Evolutionary conservation across 2,113 vertebrate species (phyloP).

Genomic region (Neopipo cinnamomea): DNA sequence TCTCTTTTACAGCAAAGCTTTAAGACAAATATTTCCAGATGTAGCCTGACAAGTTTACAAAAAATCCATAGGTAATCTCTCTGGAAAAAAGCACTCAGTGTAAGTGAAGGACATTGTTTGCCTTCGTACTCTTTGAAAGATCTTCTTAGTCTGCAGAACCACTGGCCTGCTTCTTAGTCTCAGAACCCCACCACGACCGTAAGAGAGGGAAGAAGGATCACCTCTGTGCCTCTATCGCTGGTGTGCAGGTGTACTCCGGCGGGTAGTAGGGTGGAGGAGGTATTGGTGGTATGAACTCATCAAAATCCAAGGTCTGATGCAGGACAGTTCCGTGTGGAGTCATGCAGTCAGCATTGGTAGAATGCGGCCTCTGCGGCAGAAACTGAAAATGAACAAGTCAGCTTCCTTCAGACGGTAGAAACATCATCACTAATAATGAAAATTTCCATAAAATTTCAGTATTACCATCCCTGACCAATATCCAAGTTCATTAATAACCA

Average conservation of each 20-base stretch:
- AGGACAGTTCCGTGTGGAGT: constrained; percentile 89
- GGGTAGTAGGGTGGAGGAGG: constrained; percentile 97
- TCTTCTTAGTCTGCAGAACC: not conserved
- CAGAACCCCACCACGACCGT: not conserved
- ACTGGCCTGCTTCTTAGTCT: not conserved
- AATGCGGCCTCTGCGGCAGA: constrained; percentile 87
- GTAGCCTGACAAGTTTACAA: not conserved
- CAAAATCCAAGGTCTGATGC: constrained; percentile 94
- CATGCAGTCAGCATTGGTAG: constrained; percentile 86
- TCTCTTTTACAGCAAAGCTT: not conserved
- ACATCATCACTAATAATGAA: not conserved
- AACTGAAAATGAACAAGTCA: constrained; percentile 80
- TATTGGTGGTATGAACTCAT: constrained; percentile 95
- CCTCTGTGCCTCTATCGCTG: constrained; percentile 87
- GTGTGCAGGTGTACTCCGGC: constrained; percentile 93
- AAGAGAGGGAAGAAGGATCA: not conserved
- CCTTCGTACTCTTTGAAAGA: not conserved
- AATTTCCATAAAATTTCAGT: not conserved
- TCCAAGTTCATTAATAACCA: not conserved
- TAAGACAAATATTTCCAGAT: not conserved
- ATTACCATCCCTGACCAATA: not conserved
- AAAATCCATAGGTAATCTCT: not conserved
- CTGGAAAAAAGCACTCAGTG: not conserved
- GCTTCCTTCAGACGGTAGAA: not conserved
- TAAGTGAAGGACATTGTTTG: not conserved